Percentiles rank a stretch among this genome's conserved stretches.
Conservation (phyloP, 2,797 vertebrate genomes). For the Enteromius argenteus region DNA sequence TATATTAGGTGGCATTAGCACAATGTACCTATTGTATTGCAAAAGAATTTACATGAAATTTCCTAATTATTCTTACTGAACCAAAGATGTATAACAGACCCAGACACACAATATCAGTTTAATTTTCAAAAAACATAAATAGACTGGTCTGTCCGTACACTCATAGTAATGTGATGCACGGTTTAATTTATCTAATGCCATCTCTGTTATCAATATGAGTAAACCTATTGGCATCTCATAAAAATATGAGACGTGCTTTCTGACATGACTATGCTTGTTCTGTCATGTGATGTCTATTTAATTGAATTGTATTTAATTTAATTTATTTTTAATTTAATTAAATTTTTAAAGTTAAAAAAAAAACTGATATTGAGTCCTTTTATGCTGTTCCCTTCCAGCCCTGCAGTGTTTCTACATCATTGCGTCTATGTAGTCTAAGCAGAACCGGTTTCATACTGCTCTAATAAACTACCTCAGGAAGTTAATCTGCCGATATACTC, state of each 20-base stretch:
- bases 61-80: background rate
- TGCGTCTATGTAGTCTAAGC: conserved; percentile 37
- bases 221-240: background rate
- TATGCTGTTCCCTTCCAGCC: conserved; percentile 1
- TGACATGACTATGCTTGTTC: background rate
- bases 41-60: background rate
- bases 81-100: background rate
- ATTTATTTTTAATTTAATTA: background rate
- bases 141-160: background rate
- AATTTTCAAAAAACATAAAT: background rate
- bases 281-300: background rate
- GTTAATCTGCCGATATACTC: conserved; percentile 44
- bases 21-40: background rate
- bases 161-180: background rate
- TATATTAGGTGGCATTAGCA: background rate
- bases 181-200: background rate
- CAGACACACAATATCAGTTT: background rate
- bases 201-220: background rate
- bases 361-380: background rate
- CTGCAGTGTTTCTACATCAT: conserved; percentile 35
- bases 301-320: background rate
- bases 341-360: background rate
- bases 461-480: conserved; percentile 52
- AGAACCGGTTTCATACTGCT: conserved; percentile 52
- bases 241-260: background rate